Evolutionary conservation across 2,113 vertebrate species (phyloP).

Genomic region (Herpailurus yagouaroundi): DNA sequence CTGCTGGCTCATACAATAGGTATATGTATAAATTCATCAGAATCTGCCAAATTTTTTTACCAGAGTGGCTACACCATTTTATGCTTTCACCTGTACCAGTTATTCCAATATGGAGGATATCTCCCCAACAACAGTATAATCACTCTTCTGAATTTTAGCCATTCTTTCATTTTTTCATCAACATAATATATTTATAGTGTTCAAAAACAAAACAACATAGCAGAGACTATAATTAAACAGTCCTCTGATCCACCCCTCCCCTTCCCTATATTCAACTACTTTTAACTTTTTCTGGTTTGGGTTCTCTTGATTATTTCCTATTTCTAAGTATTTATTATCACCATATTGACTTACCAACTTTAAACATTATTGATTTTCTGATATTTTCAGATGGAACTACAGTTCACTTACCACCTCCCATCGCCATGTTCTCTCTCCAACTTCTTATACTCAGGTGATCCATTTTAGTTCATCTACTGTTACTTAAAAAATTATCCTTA

Average conservation of each 20-base stretch:
- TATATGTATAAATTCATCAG: not conserved
- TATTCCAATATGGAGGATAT: not conserved
- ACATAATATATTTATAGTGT: not conserved
- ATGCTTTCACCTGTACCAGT: not conserved
- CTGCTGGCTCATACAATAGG: not conserved
- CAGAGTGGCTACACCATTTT: not conserved
- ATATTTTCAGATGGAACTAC: not conserved
- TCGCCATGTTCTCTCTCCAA: not conserved
- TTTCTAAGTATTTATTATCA: not conserved
- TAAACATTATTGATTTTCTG: not conserved
- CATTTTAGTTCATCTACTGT: not conserved
- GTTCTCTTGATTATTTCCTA: not conserved
- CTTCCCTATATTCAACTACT: not conserved
- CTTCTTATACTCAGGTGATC: not conserved
- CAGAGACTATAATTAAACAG: not conserved
- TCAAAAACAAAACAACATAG: not conserved
- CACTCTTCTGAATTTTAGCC: not conserved
- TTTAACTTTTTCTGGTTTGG: not conserved
- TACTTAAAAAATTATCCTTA: slow-evolving; percentile 7
- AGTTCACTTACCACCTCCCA: not conserved
- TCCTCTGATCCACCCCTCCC: not conserved
- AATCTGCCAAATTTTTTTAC: not conserved
- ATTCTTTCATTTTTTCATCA: not conserved
- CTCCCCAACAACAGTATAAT: not conserved
- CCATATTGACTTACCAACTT: not conserved